Evolutionary conservation across 2,888 invertebrate genomes (phyloP).

Genomic region (Epistrophe grossulariae): DNA sequence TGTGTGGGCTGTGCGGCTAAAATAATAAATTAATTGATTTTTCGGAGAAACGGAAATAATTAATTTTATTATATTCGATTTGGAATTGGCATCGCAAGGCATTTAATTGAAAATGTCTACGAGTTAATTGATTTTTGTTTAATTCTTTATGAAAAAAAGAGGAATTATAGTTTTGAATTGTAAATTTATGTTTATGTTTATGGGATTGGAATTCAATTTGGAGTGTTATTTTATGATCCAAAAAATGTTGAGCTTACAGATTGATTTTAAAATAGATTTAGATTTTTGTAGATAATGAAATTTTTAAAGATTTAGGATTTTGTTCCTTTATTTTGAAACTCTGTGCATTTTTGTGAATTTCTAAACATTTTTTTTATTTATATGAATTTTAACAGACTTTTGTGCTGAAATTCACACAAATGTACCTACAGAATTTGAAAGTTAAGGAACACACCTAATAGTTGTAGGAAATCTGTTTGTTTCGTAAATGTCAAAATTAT

Average conservation of each 20-base stretch:
- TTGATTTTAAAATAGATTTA: neutral
- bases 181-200: neutral
- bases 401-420: no score
- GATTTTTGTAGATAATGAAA: no score
- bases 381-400: no score
- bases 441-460: no score
- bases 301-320: no score
- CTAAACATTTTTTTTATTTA: no score
- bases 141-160: neutral
- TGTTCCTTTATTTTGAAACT: no score
- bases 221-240: neutral
- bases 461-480: no score
- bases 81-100: neutral
- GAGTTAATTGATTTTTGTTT: constrained; percentile 17
- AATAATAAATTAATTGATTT: constrained; percentile 54
- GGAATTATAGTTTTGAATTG: neutral
- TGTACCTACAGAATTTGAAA: no score
- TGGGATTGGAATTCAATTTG: neutral
- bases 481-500: no score
- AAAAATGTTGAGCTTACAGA: neutral
- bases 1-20: constrained; percentile 23
- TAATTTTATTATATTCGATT: constrained; percentile 24
- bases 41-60: constrained; percentile 50
- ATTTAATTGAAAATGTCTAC: constrained; percentile 50
- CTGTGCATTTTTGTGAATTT: no score